Evolutionary conservation across 2,888 invertebrate species (phyloP).

Genomic region (Agrotis ipsilon): DNA sequence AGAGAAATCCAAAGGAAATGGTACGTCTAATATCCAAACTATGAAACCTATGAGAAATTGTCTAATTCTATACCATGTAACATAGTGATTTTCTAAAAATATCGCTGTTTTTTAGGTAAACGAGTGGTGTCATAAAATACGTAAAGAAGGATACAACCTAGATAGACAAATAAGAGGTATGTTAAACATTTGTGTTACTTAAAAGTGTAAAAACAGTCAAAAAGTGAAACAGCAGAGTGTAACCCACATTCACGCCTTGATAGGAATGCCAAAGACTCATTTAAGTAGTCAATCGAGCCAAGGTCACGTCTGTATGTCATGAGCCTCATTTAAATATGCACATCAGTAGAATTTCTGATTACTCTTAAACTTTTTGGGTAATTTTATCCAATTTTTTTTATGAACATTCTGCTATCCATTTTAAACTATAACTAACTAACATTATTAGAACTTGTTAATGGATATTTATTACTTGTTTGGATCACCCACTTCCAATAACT

Average conservation of each 20-base stretch:
- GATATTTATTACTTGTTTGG: no score
- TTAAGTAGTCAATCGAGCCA: constrained; percentile 21
- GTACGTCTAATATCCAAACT: constrained; percentile 84
- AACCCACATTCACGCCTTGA: constrained; percentile 1
- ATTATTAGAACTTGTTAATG: no score
- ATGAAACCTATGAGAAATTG: not conserved
- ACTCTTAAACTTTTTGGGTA: not conserved
- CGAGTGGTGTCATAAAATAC: constrained; percentile 98
- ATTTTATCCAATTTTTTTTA: not conserved
- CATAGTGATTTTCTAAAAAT: constrained; percentile 26
- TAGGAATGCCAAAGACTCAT: constrained; percentile 16
- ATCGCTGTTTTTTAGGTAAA: constrained; percentile 93
- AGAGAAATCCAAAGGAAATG: constrained; percentile 97
- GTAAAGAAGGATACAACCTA: constrained; percentile 98
- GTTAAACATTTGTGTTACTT: constrained; percentile 17
- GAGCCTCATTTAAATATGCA: constrained; percentile 1
- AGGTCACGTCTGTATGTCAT: constrained; percentile 47
- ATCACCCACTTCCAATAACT: no score
- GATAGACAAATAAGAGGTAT: constrained; percentile 98
- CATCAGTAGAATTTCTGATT: not conserved
- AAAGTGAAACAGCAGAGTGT: not conserved
- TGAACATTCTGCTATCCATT: not conserved
- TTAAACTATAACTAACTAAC: not conserved
- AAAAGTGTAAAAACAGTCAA: not conserved
- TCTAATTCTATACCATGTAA: not conserved